Percentiles rank a stretch among this genome's conserved stretches.
Conservation (phyloP, 2,888 invertebrate species). For the Ennomos quercinarius region DNA sequence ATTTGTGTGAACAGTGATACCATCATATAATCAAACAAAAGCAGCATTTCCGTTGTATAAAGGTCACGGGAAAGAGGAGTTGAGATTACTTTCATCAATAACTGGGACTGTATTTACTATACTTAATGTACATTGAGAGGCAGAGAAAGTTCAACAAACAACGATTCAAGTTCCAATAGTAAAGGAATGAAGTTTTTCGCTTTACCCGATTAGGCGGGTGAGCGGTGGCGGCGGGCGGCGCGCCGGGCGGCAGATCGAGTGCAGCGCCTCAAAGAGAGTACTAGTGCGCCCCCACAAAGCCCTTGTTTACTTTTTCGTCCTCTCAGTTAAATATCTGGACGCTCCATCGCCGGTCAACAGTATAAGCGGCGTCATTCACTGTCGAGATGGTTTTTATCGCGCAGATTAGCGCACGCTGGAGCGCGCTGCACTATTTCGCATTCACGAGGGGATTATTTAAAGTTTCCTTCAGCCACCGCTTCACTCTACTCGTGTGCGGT, state of each 20-base stretch:
- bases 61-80: conserved; percentile 9
- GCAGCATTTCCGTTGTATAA: background rate
- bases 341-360: conserved; percentile 68
- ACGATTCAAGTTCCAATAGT: conserved; percentile 47
- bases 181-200: conserved; percentile 57
- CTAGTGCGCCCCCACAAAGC: conserved; percentile 54
- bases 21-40: conserved; percentile 6
- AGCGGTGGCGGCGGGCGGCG: conserved; percentile 26
- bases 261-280: conserved; percentile 47
- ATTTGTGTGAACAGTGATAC: conserved; percentile 8
- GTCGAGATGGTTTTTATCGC: conserved; percentile 64
- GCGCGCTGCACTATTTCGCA: conserved; percentile 62
- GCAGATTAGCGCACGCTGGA: conserved; percentile 62
- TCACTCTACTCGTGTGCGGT: conserved; percentile 41
- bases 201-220: conserved; percentile 60
- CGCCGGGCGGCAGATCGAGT: conserved; percentile 47
- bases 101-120: conserved; percentile 31
- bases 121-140: conserved; percentile 19
- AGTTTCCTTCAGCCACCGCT: conserved; percentile 47
- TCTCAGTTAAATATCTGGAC: conserved; percentile 68
- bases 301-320: conserved; percentile 67
- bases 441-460: conserved; percentile 66
- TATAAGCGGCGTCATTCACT: conserved; percentile 57
- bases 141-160: conserved; percentile 30
- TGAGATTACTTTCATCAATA: conserved; percentile 23